Conservation (phyloP, 1,140 invertebrate species). For the Aphelenchoides fujianensis region DNA sequence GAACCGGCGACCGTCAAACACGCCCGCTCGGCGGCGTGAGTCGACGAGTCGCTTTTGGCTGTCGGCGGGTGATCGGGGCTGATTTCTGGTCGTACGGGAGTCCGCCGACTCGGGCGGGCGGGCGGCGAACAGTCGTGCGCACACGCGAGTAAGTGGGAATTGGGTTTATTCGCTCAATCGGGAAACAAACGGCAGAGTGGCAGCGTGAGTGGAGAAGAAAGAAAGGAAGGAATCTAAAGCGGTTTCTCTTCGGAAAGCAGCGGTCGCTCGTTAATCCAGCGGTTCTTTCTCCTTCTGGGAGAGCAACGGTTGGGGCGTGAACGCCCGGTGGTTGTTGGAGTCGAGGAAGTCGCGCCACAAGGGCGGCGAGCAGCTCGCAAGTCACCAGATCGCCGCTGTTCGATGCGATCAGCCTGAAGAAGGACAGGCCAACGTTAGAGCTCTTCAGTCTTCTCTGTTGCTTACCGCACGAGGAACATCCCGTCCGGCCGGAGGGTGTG, state of each 20-base stretch:
- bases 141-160: neutral
- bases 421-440: conserved; percentile 2
- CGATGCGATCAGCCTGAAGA: conserved; percentile 25
- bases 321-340: conserved; percentile 21
- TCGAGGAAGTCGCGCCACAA: conserved; percentile 54
- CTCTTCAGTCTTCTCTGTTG: neutral
- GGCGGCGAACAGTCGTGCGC: too few species aligned
- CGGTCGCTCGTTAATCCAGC: too few species aligned
- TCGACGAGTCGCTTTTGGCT: neutral
- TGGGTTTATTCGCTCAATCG: neutral
- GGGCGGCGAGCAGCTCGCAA: conserved; percentile 45
- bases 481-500: conserved; percentile 62
- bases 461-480: conserved; percentile 58
- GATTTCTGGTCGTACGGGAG: neutral
- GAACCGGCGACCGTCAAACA: too few species aligned
- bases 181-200: neutral
- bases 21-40: too few species aligned
- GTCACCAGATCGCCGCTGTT: conserved; percentile 60
- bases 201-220: neutral
- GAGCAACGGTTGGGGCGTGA: conserved; percentile 29
- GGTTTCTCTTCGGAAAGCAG: too few species aligned
- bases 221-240: conserved; percentile 4
- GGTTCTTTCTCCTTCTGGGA: conserved; percentile 31
- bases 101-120: too few species aligned
- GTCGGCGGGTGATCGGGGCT: neutral